Base-by-base conservation (phyloP, 2,113 vertebrate species). In the Neopipo cinnamomea region DNA sequence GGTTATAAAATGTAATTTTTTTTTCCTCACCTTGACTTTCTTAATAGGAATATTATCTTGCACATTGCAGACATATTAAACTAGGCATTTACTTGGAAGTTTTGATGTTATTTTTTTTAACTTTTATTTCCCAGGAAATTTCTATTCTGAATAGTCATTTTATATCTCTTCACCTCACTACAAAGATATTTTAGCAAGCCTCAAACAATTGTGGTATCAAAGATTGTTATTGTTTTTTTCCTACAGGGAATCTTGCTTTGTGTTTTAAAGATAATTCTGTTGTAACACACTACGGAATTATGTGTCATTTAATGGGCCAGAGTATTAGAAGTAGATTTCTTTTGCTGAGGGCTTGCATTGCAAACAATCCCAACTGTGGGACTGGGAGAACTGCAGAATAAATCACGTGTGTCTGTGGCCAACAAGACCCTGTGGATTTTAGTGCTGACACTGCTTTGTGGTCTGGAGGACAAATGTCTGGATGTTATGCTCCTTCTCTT, bases 231-330 rank as follows among this genome's bases (percentile, higher is more conserved):
- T 88, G 24, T 52, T 89, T 90, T 87, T 9, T 66, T 82, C 58
- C 78, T 68, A 61, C 15, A 17, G 74, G 44, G 49, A 66, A 66
- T 52, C 52, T 89, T 62, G 5, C 23, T 85, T 94, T 21, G 77
- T 81, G 30, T 70, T 93, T 94, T 93, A 93, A 90, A 87, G 88
- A 65, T 55, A 90, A 76, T 85, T 91, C 74, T 94, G 49, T 93
- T 82, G 78, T 88, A 94, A 93, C 44, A 52, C 8, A 5, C 85
- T 93, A 65, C 9, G 55, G 62, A 85, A 68, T 93, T 82, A 41
- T 33, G 24, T 82, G 55, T 31, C 71, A 31, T 30, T 95, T 90
- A 76, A 65, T 74, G 53, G 74, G 67, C 71, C 82, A 24, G 63
- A 20, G 37, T 44, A 75, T 53, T 91, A 82, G 74, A 65, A 37